Conservation (phyloP, 2,797 vertebrate genomes). For the Sebastes flavidus region DNA sequence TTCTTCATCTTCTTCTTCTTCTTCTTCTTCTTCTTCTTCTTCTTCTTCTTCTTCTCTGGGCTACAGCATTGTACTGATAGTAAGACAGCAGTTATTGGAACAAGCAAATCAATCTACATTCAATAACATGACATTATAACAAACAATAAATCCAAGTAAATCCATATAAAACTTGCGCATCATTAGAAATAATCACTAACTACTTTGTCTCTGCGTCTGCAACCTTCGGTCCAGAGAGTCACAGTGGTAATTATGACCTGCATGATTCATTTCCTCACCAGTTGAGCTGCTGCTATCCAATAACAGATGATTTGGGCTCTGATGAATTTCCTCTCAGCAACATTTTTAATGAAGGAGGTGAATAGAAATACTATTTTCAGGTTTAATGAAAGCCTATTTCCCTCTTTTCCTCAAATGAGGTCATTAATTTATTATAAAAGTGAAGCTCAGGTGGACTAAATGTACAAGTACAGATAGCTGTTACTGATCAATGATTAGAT, state of each 20-base stretch:
- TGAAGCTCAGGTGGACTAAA: conserved; percentile 15
- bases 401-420: conserved; percentile 25
- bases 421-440: conserved; percentile 43
- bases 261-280: conserved; percentile 44
- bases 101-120: neutral
- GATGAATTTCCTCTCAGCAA: conserved; percentile 56
- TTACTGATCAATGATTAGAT: neutral
- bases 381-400: conserved; percentile 52
- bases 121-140: neutral
- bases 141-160: neutral
- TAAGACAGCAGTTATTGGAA: neutral
- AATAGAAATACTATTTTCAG: conserved; percentile 63
- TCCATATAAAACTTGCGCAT: neutral
- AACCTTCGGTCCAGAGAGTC: neutral
- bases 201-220: neutral
- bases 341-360: conserved; percentile 54
- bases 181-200: neutral
- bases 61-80: neutral
- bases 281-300: conserved; percentile 40
- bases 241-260: conserved; percentile 43
- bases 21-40: too few relatives aligned
- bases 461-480: neutral
- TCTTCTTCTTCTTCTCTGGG: neutral
- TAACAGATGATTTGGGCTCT: conserved; percentile 48
- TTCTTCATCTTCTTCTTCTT: neutral